A percentile compares a stretch with the other conserved stretches of the same genome.
Conservation (phyloP, 2,113 vertebrate genomes). For the Ornithorhynchus anatinus region DNA sequence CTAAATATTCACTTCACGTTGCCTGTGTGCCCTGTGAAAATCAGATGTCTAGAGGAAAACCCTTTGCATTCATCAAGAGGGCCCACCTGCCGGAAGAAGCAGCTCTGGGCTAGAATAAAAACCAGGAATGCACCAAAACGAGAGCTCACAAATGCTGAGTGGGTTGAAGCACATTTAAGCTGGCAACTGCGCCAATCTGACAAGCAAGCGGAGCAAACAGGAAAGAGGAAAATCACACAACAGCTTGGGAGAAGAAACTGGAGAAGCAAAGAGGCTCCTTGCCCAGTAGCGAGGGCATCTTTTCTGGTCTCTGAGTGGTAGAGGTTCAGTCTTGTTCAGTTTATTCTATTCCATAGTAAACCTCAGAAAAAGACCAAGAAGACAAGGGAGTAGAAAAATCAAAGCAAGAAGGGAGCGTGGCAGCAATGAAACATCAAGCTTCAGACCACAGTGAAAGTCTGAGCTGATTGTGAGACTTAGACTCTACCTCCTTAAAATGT, state of each 20-base stretch:
- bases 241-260: slow-evolving; percentile 25
- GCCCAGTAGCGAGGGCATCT: no score
- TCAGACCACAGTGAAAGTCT: no score
- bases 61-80: slow-evolving; percentile 8
- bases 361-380: no score
- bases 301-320: no score
- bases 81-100: not conserved
- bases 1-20: not conserved
- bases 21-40: slow-evolving; percentile 21
- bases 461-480: no score
- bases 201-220: not conserved
- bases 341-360: no score
- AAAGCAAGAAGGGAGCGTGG: no score
- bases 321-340: no score
- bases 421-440: no score
- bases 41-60: slow-evolving; percentile 53
- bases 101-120: not conserved
- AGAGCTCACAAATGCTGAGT: not conserved
- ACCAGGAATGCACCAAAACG: not conserved
- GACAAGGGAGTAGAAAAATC: no score
- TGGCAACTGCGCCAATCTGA: not conserved
- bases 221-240: not conserved
- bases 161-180: not conserved
- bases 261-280: no score
- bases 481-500: no score